phyloP scores from a whole-genome alignment of 2,797 vertebrate genomes.

The Peromyscus attwateri region DNA sequence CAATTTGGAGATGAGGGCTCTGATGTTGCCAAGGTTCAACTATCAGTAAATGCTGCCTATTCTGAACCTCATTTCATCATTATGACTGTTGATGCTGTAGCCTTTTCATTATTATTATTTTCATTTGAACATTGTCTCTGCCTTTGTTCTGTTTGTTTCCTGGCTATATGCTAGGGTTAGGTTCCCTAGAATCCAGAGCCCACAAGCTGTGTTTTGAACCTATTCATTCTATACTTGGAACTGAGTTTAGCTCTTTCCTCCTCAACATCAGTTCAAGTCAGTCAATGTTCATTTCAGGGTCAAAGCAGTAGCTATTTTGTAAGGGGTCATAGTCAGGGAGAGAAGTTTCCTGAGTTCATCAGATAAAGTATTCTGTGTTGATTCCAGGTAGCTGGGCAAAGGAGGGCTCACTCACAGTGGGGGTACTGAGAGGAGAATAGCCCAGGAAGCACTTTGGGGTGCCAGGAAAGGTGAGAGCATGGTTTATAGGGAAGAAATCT shows the following conservation, averaged over 20 bases:
- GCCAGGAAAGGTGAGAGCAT: fast-evolving
- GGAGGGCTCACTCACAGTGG: fast-evolving
- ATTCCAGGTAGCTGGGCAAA: neutral
- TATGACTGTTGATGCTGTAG: neutral
- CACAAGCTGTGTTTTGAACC: neutral
- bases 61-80: neutral
- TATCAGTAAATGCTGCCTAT: neutral
- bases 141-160: neutral
- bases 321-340: neutral
- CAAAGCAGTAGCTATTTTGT: neutral
- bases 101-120: neutral
- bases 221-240: neutral
- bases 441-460: neutral
- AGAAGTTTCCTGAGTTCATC: neutral
- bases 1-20: neutral
- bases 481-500: neutral
- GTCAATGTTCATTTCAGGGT: neutral
- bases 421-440: neutral
- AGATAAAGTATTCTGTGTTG: neutral
- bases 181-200: neutral
- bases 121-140: neutral
- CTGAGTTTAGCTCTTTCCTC: neutral
- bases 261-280: neutral
- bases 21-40: neutral
- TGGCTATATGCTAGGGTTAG: neutral